phyloP scores from a whole-genome alignment of 2,113 vertebrate genomes.

The Tor tambroides region DNA sequence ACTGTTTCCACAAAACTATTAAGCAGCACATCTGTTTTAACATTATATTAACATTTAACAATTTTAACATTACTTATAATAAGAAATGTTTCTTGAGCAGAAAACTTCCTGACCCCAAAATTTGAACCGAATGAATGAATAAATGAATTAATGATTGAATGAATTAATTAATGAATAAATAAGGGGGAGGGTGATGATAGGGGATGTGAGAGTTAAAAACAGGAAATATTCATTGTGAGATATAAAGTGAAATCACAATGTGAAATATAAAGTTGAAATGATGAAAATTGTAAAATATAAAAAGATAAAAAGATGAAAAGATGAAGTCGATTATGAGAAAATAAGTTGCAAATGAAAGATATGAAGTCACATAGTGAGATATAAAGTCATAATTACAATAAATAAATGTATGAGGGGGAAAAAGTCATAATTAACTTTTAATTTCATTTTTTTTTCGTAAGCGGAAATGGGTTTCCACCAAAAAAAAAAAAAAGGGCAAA shows the following conservation, averaged over 20 bases:
- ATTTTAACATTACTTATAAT: not conserved
- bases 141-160: no score
- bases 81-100: no score
- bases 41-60: no score
- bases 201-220: not conserved
- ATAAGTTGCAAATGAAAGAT: not conserved
- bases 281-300: not conserved
- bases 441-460: not conserved
- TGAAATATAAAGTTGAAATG: not conserved
- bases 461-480: not conserved
- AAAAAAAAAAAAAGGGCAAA: not conserved
- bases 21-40: not conserved
- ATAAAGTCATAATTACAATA: no score
- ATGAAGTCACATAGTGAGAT: not conserved
- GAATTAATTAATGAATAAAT: not conserved
- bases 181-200: not conserved
- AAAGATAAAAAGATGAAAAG: no score
- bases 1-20: not conserved
- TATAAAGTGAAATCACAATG: not conserved
- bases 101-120: not conserved
- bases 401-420: no score
- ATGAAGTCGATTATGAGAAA: not conserved
- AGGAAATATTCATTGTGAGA: not conserved
- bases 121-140: no score
- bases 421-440: not conserved